Evolutionary conservation across 2,888 invertebrate species (phyloP), one percentile per base, ranked within the genome.

Genomic region (Tromatobia lineatoria): DNA sequence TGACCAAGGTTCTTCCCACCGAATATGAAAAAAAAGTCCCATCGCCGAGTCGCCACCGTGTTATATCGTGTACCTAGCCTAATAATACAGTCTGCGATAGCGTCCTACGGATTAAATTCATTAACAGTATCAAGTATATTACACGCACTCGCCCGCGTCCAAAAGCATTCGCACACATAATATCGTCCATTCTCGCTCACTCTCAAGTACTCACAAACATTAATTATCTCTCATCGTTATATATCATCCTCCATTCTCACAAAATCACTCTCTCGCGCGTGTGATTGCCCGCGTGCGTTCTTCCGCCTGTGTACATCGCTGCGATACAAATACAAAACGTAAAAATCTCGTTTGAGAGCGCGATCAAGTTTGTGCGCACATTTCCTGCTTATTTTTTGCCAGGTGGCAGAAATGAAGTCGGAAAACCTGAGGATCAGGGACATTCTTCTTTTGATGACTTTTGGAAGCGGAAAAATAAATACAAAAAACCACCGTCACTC

Each of bases 41-140:
- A 81, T 88, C 87, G 86, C 87, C 83, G 88, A 88, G 85, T 90
- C 91, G 90, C 89, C 92, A 91, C 89, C 89, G 89, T 90, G 89
- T 93, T 90, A 82, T 82, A 83, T 87, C 86, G 87, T 82, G 75
- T 75, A 76, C 77, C 82, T 90, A 91, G 87, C 88, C 91, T 91
- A 93, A 89, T 93, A 93, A 93, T 93, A 93, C 93, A 93, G 92
- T 93, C 92, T 93, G 93, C 93, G 87, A 87, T 90, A 88, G 88
- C 87, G 79, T 87, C 81, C 87, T 88, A 89, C 90, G 88, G 90
- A 91, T 91, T 91, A 92, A 88, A 83, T 92, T 91, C 87, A 90
- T 90, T 89, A 90, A 90, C 88, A 86, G 83, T 91, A 90, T 87
- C 23, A 90, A 91, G 90, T 92, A 92, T 93, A 91, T 92, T 93